These are phyloP conservation scores for Dendronephthya gigantea DNA, from an alignment of 64 coral and sea anemone species.

Conservation along the genomic window DNA sequence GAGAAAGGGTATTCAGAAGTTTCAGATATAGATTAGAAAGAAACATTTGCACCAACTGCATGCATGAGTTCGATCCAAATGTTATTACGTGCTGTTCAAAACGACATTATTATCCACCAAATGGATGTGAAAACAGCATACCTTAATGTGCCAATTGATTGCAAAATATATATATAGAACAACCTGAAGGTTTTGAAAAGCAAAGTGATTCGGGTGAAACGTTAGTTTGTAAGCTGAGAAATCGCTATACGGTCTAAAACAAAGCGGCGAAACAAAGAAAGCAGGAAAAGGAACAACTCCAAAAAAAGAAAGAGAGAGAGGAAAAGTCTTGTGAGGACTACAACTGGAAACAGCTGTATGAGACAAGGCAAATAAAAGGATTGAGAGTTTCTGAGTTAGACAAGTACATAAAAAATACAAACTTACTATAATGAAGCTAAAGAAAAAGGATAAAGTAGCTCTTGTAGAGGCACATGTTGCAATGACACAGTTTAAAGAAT, in stretches of 20 bases:
- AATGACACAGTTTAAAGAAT: too few relatives aligned
- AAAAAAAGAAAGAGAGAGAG: conserved; percentile 20
- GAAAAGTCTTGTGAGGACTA: conserved; percentile 24
- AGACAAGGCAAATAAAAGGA: conserved; percentile 34
- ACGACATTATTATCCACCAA: conserved; percentile 22
- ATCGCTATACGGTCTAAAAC: background rate
- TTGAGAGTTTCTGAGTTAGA: conserved; percentile 41
- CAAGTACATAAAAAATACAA: conserved; percentile 38
- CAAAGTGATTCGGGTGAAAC: background rate
- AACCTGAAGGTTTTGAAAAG: conserved; percentile 24
- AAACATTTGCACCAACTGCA: conserved; percentile 46
- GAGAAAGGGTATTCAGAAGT: conserved; percentile 43
- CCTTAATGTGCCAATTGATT: conserved; percentile 28
- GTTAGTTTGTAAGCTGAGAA: background rate
- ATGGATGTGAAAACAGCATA: conserved; percentile 38
- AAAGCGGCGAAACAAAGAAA: conserved; percentile 30
- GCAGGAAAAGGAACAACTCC: background rate
- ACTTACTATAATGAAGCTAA: too few relatives aligned
- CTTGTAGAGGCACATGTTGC: too few relatives aligned
- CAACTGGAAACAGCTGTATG: conserved; percentile 35
- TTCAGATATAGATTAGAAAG: conserved; percentile 37
- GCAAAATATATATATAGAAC: conserved; percentile 19
- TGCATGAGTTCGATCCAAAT: conserved; percentile 24
- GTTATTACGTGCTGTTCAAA: background rate
- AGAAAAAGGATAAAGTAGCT: too few relatives aligned